phyloP scores from a whole-genome alignment of 2,113 vertebrate species.

The Labeo catla region DNA sequence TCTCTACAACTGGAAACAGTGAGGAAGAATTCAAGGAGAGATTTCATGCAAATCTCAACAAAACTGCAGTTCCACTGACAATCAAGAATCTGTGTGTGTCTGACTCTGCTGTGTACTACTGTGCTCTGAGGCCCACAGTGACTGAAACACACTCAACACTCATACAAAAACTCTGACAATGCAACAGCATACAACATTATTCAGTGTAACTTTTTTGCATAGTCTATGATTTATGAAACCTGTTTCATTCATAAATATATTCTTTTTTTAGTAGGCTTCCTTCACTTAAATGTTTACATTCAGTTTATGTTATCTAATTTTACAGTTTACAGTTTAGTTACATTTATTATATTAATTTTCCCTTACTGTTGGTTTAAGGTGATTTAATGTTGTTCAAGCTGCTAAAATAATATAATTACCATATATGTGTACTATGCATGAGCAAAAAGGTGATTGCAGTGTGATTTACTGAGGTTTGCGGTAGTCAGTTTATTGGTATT shows the following conservation, averaged over 20 bases:
- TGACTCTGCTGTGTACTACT: conserved; percentile 57
- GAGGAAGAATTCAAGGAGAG: conserved; percentile 12
- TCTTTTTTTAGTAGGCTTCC: not conserved
- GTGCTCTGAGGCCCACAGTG: conserved; percentile 35
- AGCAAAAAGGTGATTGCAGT: no score
- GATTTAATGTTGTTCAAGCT: no score
- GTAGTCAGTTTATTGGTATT: no score
- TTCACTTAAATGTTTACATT: not conserved
- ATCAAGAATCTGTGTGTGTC: conserved; percentile 6
- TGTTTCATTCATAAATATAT: not conserved
- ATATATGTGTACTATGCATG: no score
- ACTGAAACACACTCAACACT: conserved; percentile 20
- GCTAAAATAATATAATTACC: no score
- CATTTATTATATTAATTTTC: no score
- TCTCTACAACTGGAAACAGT: not conserved
- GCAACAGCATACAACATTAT: not conserved
- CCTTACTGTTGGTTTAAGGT: no score
- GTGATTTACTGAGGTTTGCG: no score
- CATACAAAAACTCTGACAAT: not conserved
- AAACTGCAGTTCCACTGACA: conserved; percentile 1
- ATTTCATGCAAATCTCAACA: conserved; percentile 24
- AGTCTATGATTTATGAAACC: not conserved
- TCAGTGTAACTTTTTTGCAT: not conserved
- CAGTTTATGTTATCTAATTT: no score
- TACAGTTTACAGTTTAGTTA: no score